Evolutionary conservation across 2,888 invertebrate genomes (phyloP), one percentile per base, ranked within the genome.

Genomic region (Dascillus cervinus): DNA sequence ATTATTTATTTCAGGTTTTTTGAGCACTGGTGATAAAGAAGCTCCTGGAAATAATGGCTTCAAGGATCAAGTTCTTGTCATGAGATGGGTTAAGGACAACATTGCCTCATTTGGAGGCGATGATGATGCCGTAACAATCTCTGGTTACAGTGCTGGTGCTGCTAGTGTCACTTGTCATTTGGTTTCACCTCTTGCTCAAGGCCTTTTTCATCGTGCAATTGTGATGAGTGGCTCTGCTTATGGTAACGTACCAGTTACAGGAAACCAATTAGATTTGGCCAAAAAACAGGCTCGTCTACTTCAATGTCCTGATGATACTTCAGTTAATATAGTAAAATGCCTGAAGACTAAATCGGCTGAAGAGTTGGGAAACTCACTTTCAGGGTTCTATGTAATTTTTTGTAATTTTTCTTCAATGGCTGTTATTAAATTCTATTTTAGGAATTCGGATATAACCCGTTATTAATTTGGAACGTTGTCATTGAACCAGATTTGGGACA

Each of bases 41-140:
- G 77, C 78, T 0, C 75, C 79, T 0, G 82, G 82, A 2, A 83
- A 83, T 55, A 71, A 75, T 44, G 82, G 79, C 0, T 58, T 80
- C 22, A 82, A 81, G 54, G 82, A 83, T 58, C 82, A 82, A 58
- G 80, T 80, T 2, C 61, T 66, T 3, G 76, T 75, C 0, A 53
- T 82, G 37, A 70, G 72, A 41, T 82, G 82, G 82, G 62, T 82
- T 0, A 70, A 73, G 49, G 53, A 71, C 20, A 79, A 82, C 49
- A 79, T 82, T 26, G 70, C 64, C 0, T 60, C 72, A 0, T 83
- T 82, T 49, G 81, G 82, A 0, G 83, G 82, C 2, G 73, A 82
- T 61, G 73, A 78, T 0, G 62, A 69, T 44, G 62, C 63, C 1
- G 74, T 83, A 1, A 82, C 82, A 0, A 60, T 82, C 11, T 52